A percentile compares a stretch with the other conserved stretches of the same genome.
Evolutionary conservation across 2,797 vertebrate genomes (phyloP).

Genomic region (Acropternis orthonyx): DNA sequence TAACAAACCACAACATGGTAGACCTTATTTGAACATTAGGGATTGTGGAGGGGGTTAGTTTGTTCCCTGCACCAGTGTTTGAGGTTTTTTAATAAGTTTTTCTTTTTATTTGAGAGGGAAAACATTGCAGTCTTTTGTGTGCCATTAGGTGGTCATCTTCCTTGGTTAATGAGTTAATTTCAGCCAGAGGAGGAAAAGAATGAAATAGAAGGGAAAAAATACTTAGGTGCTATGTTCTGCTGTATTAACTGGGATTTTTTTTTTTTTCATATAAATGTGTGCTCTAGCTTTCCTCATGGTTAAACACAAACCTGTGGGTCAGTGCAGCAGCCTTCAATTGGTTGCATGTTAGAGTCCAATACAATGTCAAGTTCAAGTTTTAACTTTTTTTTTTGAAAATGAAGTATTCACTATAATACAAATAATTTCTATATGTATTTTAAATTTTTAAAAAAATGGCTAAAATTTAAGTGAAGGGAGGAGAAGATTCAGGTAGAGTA

Average conservation of each 20-base stretch:
- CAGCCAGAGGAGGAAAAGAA: neutral
- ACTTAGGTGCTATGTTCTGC: neutral
- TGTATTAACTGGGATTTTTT: neutral
- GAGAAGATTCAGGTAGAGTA: neutral
- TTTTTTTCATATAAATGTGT: neutral
- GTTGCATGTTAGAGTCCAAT: neutral
- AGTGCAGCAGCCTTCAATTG: neutral
- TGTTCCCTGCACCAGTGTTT: neutral
- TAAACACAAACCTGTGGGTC: neutral
- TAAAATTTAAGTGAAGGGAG: constrained; percentile 2
- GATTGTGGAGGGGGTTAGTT: neutral
- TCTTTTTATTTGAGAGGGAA: neutral
- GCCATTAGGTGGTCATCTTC: neutral
- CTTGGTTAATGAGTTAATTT: neutral
- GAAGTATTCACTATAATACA: neutral
- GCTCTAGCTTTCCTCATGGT: neutral
- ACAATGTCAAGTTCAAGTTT: neutral
- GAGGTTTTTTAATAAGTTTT: neutral
- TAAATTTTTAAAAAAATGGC: neutral
- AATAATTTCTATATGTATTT: neutral
- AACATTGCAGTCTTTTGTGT: neutral
- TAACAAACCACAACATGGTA: neutral
- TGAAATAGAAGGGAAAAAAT: neutral
- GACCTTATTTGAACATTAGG: neutral
- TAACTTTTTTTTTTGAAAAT: neutral